These are phyloP conservation scores for Acrocephalus arundinaceus DNA, from an alignment of 2,113 vertebrate genomes.

Conservation along the genomic window DNA sequence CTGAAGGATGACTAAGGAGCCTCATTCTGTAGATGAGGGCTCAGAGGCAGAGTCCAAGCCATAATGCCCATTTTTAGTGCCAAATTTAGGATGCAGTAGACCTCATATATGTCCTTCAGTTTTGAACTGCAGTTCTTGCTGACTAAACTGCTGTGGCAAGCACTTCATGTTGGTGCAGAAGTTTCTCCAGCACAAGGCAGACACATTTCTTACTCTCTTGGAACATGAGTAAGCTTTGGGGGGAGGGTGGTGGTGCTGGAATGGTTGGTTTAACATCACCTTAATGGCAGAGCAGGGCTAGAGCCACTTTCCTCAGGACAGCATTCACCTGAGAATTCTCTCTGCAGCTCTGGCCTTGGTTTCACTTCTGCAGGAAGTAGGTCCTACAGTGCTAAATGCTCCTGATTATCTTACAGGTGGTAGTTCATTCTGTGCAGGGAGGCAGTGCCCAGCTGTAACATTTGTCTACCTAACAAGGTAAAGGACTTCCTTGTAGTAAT, in stretches of 20 bases:
- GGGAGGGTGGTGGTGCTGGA: not conserved
- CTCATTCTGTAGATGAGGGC: not conserved
- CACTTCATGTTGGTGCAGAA: not conserved
- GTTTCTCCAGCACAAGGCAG: not conserved
- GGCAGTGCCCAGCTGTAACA: not conserved
- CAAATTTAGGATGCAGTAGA: not conserved
- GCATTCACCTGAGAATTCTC: not conserved
- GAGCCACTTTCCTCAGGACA: not conserved
- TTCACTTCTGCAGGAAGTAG: not conserved
- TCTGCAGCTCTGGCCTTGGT: not conserved
- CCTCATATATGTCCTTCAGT: not conserved
- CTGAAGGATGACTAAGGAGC: not conserved
- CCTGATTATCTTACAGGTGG: not conserved
- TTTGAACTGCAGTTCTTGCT: not conserved
- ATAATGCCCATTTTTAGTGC: not conserved
- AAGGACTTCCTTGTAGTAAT: not conserved
- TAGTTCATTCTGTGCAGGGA: not conserved
- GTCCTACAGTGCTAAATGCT: not conserved
- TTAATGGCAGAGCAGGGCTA: not conserved
- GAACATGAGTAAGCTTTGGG: rapidly evolving
- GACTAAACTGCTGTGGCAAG: not conserved
- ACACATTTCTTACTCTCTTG: not conserved
- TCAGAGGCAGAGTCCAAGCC: not conserved
- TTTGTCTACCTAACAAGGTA: not conserved
- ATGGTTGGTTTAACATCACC: not conserved